Evolutionary conservation across 2,888 invertebrate genomes (phyloP).

Genomic region (Molorchus minor): DNA sequence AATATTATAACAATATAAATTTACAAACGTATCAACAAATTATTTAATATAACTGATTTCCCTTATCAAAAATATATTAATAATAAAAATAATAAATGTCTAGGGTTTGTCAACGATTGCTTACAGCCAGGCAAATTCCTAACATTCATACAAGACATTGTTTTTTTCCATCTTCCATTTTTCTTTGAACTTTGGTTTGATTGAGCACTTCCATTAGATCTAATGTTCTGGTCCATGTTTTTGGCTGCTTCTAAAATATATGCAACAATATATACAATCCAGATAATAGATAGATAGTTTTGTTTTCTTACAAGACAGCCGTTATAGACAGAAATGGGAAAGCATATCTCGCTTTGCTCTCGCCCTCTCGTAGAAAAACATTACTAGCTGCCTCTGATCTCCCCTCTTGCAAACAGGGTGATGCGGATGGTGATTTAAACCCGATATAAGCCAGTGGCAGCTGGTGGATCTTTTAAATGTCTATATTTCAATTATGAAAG

Average conservation of each 20-base stretch:
- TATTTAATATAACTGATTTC: slow-evolving; percentile 47
- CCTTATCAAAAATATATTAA: slow-evolving; percentile 36
- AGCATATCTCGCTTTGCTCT: too few relatives aligned
- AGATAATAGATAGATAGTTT: background rate
- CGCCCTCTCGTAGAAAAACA: too few relatives aligned
- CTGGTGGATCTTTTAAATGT: too few relatives aligned
- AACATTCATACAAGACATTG: slow-evolving; percentile 69
- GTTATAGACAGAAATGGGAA: too few relatives aligned
- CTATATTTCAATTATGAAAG: too few relatives aligned
- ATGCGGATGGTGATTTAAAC: too few relatives aligned
- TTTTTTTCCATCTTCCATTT: slow-evolving; percentile 67
- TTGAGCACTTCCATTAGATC: slow-evolving; percentile 57
- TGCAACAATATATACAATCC: background rate
- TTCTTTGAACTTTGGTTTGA: slow-evolving; percentile 62
- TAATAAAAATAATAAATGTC: slow-evolving; percentile 41
- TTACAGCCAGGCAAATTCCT: slow-evolving; percentile 70
- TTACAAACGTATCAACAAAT: slow-evolving; percentile 49
- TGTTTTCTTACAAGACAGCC: too few relatives aligned
- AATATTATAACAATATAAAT: slow-evolving; percentile 56
- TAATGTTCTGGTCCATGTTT: slow-evolving; percentile 44
- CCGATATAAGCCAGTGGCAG: too few relatives aligned
- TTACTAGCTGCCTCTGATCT: too few relatives aligned
- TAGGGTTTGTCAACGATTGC: slow-evolving; percentile 67
- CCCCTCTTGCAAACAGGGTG: background rate
- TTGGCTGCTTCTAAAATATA: slow-evolving; percentile 35